Percentiles rank a stretch among this genome's conserved stretches.
These are phyloP conservation scores for Platichthys stellatus DNA, from an alignment of 2,113 vertebrate species.

Conservation along the genomic window DNA sequence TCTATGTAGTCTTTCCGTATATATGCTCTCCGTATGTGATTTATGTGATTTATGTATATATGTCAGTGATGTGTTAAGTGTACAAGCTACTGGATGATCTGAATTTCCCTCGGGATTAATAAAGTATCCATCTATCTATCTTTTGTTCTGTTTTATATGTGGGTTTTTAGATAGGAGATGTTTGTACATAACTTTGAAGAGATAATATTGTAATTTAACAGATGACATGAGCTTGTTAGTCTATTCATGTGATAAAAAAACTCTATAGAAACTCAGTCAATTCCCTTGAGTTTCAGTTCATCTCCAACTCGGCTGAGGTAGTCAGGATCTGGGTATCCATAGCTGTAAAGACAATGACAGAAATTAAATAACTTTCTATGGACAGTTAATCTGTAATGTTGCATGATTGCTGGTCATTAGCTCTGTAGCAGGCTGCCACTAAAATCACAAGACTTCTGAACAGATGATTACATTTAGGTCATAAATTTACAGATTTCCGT, in stretches of 20 bases:
- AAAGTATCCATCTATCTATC: too few relatives aligned
- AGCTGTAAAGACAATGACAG: constrained; percentile 65
- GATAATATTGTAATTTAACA: not conserved
- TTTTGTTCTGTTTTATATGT: too few relatives aligned
- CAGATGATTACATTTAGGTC: not conserved
- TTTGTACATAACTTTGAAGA: not conserved
- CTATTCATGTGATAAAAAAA: not conserved
- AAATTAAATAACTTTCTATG: not conserved
- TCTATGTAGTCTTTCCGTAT: too few relatives aligned
- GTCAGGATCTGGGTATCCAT: constrained; percentile 82
- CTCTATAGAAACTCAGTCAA: constrained; percentile 50
- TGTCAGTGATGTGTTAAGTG: too few relatives aligned
- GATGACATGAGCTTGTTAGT: not conserved
- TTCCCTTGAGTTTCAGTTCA: constrained; percentile 82
- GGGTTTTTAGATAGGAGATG: too few relatives aligned
- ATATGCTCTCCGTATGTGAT: too few relatives aligned
- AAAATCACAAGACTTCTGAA: not conserved
- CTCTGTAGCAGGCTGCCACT: too few relatives aligned
- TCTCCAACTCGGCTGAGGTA: constrained; percentile 80
- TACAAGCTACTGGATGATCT: too few relatives aligned
- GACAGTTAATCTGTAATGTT: not conserved
- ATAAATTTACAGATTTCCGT: too few relatives aligned
- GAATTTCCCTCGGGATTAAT: too few relatives aligned
- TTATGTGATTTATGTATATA: too few relatives aligned
- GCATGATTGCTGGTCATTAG: not conserved